A percentile compares a stretch with the other conserved stretches of the same genome.
phyloP scores from a whole-genome alignment of 2,113 vertebrate genomes.

The Chitala chitala region DNA sequence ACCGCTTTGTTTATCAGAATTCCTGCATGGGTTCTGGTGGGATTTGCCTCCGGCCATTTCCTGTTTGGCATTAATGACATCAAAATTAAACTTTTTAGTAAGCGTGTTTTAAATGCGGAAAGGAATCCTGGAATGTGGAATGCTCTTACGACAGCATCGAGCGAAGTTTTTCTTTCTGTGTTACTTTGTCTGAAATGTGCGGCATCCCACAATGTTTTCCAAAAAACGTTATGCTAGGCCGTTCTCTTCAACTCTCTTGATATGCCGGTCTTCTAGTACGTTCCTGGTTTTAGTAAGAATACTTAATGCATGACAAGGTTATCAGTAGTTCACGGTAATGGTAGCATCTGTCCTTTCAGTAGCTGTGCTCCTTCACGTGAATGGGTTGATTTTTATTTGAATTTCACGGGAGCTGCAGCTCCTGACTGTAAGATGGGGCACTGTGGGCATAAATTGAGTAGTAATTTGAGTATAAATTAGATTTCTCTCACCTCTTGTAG shows the following conservation, averaged over 20 bases:
- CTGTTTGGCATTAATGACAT: neutral
- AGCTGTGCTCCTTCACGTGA: neutral
- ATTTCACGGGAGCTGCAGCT: neutral
- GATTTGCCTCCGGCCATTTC: neutral
- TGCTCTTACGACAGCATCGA: no score
- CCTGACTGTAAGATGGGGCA: neutral
- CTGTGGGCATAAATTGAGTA: neutral
- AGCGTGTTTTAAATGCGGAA: neutral
- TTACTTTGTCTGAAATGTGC: neutral
- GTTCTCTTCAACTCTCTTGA: neutral
- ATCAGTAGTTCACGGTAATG: conserved; percentile 8
- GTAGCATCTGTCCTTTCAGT: neutral
- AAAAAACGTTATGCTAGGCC: neutral
- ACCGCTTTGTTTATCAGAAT: neutral
- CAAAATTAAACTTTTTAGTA: neutral
- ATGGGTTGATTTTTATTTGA: neutral
- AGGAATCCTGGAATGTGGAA: no score
- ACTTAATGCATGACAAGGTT: neutral
- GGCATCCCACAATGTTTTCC: neutral
- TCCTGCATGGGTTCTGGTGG: neutral
- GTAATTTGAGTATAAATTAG: conserved; percentile 6
- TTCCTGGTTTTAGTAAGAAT: conserved; percentile 4
- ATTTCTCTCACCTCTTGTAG: neutral
- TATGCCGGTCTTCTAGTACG: neutral
- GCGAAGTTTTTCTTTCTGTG: neutral